phyloP scores from a whole-genome alignment of 2,888 invertebrate species.

The Tenthredo scrophulariae region DNA sequence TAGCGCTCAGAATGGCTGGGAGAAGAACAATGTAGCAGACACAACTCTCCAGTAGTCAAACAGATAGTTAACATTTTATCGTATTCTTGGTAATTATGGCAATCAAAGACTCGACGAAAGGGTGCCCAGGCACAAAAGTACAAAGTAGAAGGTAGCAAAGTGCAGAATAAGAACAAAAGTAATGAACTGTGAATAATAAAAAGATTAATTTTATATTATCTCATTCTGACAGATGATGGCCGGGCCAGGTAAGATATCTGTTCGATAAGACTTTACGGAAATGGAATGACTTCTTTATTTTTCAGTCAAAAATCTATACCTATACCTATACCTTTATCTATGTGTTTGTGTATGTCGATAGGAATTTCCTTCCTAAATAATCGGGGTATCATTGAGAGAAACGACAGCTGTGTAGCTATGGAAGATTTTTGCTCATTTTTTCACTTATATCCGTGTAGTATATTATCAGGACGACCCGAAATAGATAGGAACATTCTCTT shows the following conservation, averaged over 20 bases:
- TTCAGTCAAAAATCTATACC: not conserved
- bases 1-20: conserved; percentile 69
- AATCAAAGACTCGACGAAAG: conserved; percentile 5
- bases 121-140: conserved; percentile 33
- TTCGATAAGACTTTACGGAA: not conserved
- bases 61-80: not conserved
- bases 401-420: not conserved
- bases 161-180: conserved; percentile 20
- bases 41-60: conserved; percentile 60
- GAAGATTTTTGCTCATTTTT: not conserved
- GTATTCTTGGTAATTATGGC: not conserved
- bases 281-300: conserved; percentile 20
- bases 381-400: not conserved
- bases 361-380: not conserved
- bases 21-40: conserved; percentile 63
- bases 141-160: conserved; percentile 40
- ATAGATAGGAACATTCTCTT: not conserved
- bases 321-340: not conserved
- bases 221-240: not conserved
- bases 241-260: conserved; percentile 29
- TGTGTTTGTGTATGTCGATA: not conserved
- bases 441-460: not conserved
- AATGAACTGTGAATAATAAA: conserved; percentile 13
- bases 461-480: not conserved
- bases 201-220: conserved; percentile 13